Percentiles rank a stretch among this genome's conserved stretches.
Conservation (phyloP, 2,797 vertebrate species). For the Coracias cyanogaster region DNA sequence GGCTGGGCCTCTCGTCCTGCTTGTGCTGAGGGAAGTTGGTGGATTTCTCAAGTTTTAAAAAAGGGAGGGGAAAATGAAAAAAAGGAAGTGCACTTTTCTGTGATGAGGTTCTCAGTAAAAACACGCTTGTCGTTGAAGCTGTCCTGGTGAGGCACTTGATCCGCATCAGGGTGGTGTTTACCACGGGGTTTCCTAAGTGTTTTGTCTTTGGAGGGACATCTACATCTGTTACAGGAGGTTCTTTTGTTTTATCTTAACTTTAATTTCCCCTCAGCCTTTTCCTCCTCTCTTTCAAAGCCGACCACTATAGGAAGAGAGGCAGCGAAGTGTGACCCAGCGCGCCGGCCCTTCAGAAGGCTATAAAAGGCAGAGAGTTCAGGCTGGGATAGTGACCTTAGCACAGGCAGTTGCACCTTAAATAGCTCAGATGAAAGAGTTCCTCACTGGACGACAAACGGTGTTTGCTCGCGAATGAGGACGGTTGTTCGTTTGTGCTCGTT, state of each 20-base stretch:
- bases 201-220: background rate
- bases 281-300: background rate
- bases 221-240: background rate
- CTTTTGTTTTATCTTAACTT: background rate
- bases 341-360: background rate
- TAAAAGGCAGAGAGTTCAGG: conserved; percentile 24
- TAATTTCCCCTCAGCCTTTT: background rate
- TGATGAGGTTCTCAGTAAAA: background rate
- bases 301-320: background rate
- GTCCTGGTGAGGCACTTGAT: background rate
- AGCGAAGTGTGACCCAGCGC: rapidly evolving
- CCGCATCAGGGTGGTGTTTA: background rate
- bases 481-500: background rate
- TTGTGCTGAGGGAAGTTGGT: background rate
- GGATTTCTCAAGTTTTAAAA: background rate
- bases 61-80: background rate
- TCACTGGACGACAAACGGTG: background rate
- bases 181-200: rapidly evolving
- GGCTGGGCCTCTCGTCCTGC: background rate
- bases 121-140: rapidly evolving
- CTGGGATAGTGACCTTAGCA: conserved; percentile 26
- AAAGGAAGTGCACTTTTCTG: background rate
- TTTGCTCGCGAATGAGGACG: background rate
- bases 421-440: conserved; percentile 4
- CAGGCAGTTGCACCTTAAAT: conserved; percentile 50